These are phyloP conservation scores for Vombatus ursinus DNA, from an alignment of 2,113 vertebrate genomes.

Conservation along the genomic window DNA sequence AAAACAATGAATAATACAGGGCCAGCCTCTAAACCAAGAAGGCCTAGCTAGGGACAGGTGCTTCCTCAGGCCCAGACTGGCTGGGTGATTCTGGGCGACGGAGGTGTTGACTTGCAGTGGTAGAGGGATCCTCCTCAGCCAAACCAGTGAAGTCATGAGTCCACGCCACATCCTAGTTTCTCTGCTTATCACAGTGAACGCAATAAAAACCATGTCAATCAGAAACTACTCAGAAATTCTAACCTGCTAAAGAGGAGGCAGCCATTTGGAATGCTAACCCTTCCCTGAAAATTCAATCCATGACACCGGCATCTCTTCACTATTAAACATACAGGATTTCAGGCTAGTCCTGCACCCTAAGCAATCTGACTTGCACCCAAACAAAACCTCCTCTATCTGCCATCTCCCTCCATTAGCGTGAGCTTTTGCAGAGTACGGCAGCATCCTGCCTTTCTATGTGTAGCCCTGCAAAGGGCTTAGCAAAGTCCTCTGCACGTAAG, in stretches of 20 bases:
- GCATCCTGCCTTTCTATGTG: background rate
- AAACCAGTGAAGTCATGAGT: background rate
- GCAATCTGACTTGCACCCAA: background rate
- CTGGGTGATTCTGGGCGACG: no score
- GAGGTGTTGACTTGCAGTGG: no score
- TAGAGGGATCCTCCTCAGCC: no score
- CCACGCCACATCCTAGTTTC: background rate
- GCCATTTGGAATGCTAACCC: background rate
- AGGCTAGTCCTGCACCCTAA: background rate
- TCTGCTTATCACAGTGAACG: background rate
- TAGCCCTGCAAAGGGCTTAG: background rate
- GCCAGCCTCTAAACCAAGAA: background rate
- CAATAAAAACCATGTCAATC: no score
- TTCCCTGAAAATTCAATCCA: background rate
- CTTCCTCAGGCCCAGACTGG: background rate
- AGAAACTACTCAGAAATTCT: background rate
- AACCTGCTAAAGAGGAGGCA: background rate
- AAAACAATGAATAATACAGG: background rate
- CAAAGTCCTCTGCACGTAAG: background rate
- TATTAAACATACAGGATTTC: background rate
- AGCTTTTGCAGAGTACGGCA: background rate
- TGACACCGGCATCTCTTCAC: background rate
- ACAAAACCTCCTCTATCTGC: background rate
- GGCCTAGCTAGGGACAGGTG: background rate
- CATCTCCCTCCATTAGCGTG: background rate